A percentile compares a stretch with the other conserved stretches of the same genome.
Evolutionary conservation across 2,797 vertebrate genomes (phyloP).

Genomic region (Acipenser ruthenus): DNA sequence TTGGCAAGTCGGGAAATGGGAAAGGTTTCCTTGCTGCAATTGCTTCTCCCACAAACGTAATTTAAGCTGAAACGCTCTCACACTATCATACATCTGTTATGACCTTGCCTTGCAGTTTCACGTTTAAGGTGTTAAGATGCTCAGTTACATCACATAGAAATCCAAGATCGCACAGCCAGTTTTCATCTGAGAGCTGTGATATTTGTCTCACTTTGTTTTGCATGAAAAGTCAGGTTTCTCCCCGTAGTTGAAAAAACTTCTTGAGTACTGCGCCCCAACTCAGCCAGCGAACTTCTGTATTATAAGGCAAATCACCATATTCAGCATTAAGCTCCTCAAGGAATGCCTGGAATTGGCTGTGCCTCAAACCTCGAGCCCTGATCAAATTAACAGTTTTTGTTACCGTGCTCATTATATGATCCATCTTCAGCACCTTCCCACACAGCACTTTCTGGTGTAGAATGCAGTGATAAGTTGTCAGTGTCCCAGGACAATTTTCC

Average conservation of each 20-base stretch:
- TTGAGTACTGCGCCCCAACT: neutral
- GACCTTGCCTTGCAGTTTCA: too few species aligned
- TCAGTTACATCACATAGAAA: neutral
- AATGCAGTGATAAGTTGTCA: neutral
- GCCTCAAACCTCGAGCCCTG: neutral
- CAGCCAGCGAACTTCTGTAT: too few species aligned
- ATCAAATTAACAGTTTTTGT: neutral
- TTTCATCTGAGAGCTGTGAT: neutral
- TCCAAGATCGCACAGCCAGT: neutral
- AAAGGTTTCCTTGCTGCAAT: too few species aligned
- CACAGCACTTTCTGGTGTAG: neutral
- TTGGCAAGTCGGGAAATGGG: too few species aligned
- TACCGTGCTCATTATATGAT: neutral
- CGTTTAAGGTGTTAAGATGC: neutral
- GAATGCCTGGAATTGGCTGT: neutral
- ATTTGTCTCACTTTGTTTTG: neutral
- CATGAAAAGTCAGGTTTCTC: neutral
- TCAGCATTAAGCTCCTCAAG: neutral
- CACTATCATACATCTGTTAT: neutral
- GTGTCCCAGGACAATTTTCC: neutral
- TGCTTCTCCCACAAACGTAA: neutral
- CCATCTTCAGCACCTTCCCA: neutral
- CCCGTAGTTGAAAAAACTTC: neutral
- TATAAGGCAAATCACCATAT: too few species aligned
- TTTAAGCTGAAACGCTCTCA: neutral